phyloP scores from a whole-genome alignment of 1,140 invertebrate species.

The Sminthurinus signatus region DNA sequence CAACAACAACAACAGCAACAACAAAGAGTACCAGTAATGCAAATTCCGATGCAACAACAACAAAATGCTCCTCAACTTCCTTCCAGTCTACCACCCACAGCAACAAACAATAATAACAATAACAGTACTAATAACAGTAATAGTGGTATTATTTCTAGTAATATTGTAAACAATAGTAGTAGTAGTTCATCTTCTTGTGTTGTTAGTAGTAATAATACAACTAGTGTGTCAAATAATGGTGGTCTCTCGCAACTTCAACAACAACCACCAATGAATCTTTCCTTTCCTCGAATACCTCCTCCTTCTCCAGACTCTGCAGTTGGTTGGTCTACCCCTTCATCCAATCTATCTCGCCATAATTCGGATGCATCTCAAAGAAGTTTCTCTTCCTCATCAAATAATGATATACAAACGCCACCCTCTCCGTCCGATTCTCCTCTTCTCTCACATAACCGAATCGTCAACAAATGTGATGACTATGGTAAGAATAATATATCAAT shows the following conservation, averaged over 20 bases:
- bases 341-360: slow-evolving; percentile 68
- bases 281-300: slow-evolving; percentile 67
- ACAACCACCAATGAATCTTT: slow-evolving; percentile 53
- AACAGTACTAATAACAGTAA: slow-evolving; percentile 32
- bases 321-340: slow-evolving; percentile 59
- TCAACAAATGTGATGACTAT: slow-evolving; percentile 42
- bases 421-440: slow-evolving; percentile 79
- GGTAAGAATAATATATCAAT: too few relatives aligned
- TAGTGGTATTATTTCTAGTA: slow-evolving; percentile 43
- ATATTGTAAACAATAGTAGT: slow-evolving; percentile 3
- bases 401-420: slow-evolving; percentile 52
- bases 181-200: background rate
- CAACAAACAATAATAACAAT: slow-evolving; percentile 39
- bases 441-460: slow-evolving; percentile 50
- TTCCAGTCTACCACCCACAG: slow-evolving; percentile 39
- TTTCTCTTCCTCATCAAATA: slow-evolving; percentile 54
- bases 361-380: slow-evolving; percentile 77
- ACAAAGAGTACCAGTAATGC: slow-evolving; percentile 25
- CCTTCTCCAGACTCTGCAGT: slow-evolving; percentile 61
- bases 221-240: slow-evolving; percentile 25
- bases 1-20: slow-evolving; percentile 39
- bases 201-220: slow-evolving; percentile 23
- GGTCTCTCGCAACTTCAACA: slow-evolving; percentile 20
- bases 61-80: slow-evolving; percentile 36
- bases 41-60: slow-evolving; percentile 44